Percentiles rank a stretch among this genome's conserved stretches.
These are phyloP conservation scores for Solea solea DNA, from an alignment of 2,113 vertebrate species.

Conservation along the genomic window DNA sequence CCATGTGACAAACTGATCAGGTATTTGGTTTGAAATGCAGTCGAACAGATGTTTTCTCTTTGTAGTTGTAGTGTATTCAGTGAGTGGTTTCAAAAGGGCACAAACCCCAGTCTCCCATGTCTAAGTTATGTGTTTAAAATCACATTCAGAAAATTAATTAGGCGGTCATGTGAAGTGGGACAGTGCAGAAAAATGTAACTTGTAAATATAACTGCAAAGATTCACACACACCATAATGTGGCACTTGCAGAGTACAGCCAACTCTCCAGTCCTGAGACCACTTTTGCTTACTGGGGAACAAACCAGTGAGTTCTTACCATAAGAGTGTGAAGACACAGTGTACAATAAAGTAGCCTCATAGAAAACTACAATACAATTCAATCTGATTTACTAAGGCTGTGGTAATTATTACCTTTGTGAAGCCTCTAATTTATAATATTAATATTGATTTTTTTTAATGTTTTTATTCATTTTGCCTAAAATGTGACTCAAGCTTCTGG, in stretches of 20 bases:
- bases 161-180: conserved; percentile 27
- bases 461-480: not conserved
- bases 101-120: no score
- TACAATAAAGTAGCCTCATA: not conserved
- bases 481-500: not conserved
- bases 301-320: conserved; percentile 8
- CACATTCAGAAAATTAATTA: conserved; percentile 28
- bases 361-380: not conserved
- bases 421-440: not conserved
- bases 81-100: no score
- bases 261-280: conserved; percentile 44
- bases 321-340: not conserved
- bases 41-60: no score
- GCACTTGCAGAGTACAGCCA: conserved; percentile 53
- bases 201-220: conserved; percentile 62
- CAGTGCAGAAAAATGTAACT: conserved; percentile 19
- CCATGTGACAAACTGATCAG: no score
- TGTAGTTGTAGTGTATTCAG: no score
- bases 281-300: conserved; percentile 16
- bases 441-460: not conserved
- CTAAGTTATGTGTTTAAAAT: no score
- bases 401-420: not conserved
- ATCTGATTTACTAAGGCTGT: not conserved
- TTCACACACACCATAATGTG: conserved; percentile 71
- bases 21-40: no score